phyloP scores from a whole-genome alignment of 1,140 invertebrate genomes.

The Lepidurus arcticus region DNA sequence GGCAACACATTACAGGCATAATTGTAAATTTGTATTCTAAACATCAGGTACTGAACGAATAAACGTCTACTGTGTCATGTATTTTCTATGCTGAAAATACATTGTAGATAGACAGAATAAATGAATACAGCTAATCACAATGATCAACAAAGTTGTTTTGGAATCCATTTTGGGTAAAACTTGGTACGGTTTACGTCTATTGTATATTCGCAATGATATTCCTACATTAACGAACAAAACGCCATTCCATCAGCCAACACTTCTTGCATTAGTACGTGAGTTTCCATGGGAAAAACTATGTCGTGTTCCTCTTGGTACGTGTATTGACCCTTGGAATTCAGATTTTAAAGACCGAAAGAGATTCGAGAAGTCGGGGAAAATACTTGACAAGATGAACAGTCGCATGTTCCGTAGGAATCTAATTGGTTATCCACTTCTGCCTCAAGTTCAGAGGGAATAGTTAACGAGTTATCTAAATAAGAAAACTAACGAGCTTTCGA shows the following conservation, averaged over 20 bases:
- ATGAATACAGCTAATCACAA: no score
- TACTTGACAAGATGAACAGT: background rate
- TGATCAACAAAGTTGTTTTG: no score
- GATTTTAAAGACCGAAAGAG: background rate
- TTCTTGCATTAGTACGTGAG: conserved; percentile 41
- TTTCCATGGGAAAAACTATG: conserved; percentile 40
- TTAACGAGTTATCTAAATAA: background rate
- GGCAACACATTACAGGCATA: no score
- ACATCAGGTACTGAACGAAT: no score
- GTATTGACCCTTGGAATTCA: conserved; percentile 23
- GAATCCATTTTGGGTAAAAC: no score
- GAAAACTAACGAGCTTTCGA: no score
- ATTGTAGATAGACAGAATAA: no score
- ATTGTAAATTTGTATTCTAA: no score
- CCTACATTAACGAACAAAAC: conserved; percentile 40
- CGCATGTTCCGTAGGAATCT: background rate
- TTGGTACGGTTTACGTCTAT: no score
- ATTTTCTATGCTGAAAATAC: no score
- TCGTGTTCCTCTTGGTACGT: conserved; percentile 31
- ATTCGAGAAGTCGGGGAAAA: background rate
- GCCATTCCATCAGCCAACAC: conserved; percentile 40
- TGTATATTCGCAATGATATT: no score
- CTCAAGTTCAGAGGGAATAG: background rate
- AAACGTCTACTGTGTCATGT: no score
- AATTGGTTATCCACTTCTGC: background rate